Evolutionary conservation across 2,888 invertebrate species (phyloP).

Genomic region (Pseudoips prasinana): DNA sequence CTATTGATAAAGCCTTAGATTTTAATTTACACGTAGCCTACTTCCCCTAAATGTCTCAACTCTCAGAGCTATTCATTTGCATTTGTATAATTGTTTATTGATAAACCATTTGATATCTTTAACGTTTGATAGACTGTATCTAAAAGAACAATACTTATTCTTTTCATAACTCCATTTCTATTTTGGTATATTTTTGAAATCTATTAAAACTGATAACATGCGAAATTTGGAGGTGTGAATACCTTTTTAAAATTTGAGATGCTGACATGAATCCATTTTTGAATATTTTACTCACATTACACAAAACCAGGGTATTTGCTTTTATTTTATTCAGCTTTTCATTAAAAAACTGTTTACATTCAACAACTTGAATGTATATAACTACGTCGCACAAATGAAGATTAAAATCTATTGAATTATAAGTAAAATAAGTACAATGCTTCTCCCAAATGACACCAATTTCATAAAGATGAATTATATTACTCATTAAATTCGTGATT

Average conservation of each 20-base stretch:
- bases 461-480: conserved; percentile 43
- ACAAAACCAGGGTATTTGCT: conserved; percentile 61
- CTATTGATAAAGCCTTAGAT: too few relatives aligned
- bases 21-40: too few relatives aligned
- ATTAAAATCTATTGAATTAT: conserved; percentile 25
- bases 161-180: conserved; percentile 24
- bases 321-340: conserved; percentile 35
- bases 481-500: conserved; percentile 41
- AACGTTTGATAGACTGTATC: conserved; percentile 37
- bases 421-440: conserved; percentile 43
- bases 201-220: conserved; percentile 25
- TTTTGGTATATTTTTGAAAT: conserved; percentile 34
- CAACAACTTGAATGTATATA: conserved; percentile 11
- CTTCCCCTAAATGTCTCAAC: too few relatives aligned
- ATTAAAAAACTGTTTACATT: conserved; percentile 29
- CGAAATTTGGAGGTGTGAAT: conserved; percentile 22
- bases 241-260: conserved; percentile 26
- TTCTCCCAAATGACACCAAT: conserved; percentile 65
- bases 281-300: conserved; percentile 59
- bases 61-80: conserved; percentile 27
- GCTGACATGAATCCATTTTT: conserved; percentile 54
- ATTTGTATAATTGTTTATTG: conserved; percentile 28
- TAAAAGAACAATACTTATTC: conserved; percentile 11
- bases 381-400: conserved; percentile 38
- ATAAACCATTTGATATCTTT: conserved; percentile 36